Evolutionary conservation across 2,888 invertebrate genomes (phyloP).

Genomic region (Nasonia oneida): DNA sequence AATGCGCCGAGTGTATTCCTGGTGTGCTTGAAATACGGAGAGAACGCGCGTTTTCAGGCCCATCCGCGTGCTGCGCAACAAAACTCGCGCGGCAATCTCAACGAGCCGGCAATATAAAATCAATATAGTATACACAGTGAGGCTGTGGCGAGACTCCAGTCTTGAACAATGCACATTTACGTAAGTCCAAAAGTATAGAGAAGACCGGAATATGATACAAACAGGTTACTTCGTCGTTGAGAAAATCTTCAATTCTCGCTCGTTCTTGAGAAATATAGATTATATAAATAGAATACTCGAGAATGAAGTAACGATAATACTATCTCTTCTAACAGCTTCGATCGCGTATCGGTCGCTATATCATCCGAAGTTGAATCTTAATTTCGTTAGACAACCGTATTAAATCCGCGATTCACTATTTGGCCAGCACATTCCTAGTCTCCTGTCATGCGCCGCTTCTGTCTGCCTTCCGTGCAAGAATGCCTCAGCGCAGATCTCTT

Average conservation of each 20-base stretch:
- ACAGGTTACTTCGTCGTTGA: background rate
- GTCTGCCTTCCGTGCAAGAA: conserved; percentile 55
- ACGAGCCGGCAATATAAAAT: conserved; percentile 22
- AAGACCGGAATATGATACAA: background rate
- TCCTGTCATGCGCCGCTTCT: conserved; percentile 42
- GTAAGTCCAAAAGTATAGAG: background rate
- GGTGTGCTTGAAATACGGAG: conserved; percentile 21
- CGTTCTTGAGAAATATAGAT: background rate
- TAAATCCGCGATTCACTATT: background rate
- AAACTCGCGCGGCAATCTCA: background rate
- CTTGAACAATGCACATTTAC: conserved; percentile 3
- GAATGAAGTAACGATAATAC: background rate
- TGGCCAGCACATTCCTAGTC: conserved; percentile 48
- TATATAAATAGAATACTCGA: background rate
- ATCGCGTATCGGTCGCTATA: background rate
- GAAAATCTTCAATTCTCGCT: background rate
- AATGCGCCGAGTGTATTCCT: conserved; percentile 13
- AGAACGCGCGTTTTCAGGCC: background rate
- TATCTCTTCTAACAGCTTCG: background rate
- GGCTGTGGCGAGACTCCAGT: conserved; percentile 4
- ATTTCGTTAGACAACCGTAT: background rate
- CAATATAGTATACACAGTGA: conserved; percentile 9
- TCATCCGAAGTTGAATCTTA: background rate
- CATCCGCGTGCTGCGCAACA: background rate
- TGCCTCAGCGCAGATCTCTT: conserved; percentile 13